Evolutionary conservation across 53 echinoderm and acorn worm species (phyloP), one percentile per base, ranked within the genome.

Genomic region (Astropecten irregularis): DNA sequence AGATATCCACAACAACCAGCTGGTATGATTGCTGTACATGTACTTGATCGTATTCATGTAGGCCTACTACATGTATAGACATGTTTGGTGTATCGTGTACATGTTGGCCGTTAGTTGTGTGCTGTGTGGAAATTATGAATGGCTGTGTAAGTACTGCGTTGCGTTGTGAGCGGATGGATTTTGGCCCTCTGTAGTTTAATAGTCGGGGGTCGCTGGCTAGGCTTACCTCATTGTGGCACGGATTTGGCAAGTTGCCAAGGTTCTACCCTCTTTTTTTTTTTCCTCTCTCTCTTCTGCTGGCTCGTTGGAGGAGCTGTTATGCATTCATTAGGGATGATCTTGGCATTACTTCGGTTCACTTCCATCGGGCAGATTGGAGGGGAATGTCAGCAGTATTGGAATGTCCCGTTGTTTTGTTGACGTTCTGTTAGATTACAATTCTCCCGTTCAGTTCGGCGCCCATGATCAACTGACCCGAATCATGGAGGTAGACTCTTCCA

Each of bases 311-410:
- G 29, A 14, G 19, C 31, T 59, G 39, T 57, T 40, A 36, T 55
- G 76, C 60, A 79, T 79, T 79, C 61, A 79, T 79, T 62, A 79
- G 79, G 79, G 79, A 79, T 33, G 44, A 61, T 79, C 79, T 79
- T 47, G 79, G 61, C 79, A 76, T 56, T n/a, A n/a, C n/a, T 31
- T 31, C 61, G 29, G 28, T 2, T 29, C 3, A 16, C 29, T n/a
- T 33, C 34, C 3, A 28, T 7, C 18, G 18, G 3, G 61, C 29
- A 25, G 23, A 27, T 3, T 56, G 23, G 23, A 25, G 16, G 28
- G 23, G 10, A 27, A 25, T 56, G n/a, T n/a, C n/a, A n/a, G n/a
- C n/a, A n/a, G n/a, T n/a, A n/a, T n/a, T n/a, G n/a, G n/a, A n/a
- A n/a, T n/a, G n/a, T n/a, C n/a, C n/a, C n/a, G n/a, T n/a, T n/a